A percentile compares a stretch with the other conserved stretches of the same genome.
These are phyloP conservation scores for Lithophane semibrunnea DNA, from an alignment of 2,888 invertebrate species.

Conservation along the genomic window DNA sequence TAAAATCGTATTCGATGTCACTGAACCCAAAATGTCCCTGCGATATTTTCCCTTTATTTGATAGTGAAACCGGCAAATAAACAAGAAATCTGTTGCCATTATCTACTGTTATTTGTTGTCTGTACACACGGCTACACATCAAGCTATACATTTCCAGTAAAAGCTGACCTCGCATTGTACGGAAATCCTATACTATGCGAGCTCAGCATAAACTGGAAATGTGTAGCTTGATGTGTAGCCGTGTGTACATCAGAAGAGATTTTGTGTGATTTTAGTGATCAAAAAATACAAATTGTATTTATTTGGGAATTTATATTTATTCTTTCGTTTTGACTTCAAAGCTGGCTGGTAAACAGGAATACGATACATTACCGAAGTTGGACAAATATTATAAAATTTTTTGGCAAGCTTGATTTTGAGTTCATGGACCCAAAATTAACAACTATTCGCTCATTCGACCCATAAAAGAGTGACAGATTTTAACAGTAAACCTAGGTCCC, in stretches of 20 bases:
- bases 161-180: too few species aligned
- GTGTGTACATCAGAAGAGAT: conserved; percentile 12
- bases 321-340: background rate
- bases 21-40: conserved; percentile 24
- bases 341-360: background rate
- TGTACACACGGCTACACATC: too few species aligned
- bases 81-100: conserved; percentile 39
- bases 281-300: conserved; percentile 34
- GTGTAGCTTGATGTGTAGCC: too few species aligned
- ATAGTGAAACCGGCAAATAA: conserved; percentile 29
- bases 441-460: background rate
- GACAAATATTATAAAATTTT: too few species aligned
- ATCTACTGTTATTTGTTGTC: conserved; percentile 35
- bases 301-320: background rate
- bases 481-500: background rate
- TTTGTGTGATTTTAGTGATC: too few species aligned
- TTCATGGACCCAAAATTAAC: background rate
- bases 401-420: background rate
- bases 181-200: too few species aligned
- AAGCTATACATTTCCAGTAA: too few species aligned
- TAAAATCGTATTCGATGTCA: conserved; percentile 39
- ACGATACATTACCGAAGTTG: background rate
- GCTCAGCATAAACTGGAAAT: too few species aligned
- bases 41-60: conserved; percentile 40
- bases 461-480: background rate